A percentile compares a stretch with the other conserved stretches of the same genome.
These are phyloP conservation scores for Cyclophora albipunctata DNA, from an alignment of 2,888 invertebrate species.

Conservation along the genomic window DNA sequence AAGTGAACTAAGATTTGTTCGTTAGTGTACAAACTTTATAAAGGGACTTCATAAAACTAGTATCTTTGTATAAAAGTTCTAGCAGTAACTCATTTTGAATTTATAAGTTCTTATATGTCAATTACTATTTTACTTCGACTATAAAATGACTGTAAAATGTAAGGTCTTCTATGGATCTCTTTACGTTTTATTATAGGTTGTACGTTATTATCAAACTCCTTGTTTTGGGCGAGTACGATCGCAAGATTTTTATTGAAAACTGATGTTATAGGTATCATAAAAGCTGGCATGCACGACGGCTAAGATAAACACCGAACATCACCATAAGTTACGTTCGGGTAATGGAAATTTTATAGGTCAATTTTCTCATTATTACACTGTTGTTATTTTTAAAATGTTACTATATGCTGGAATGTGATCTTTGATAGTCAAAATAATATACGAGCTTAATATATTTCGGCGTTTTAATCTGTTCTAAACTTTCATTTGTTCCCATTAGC, in stretches of 20 bases:
- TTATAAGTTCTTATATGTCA: constrained; percentile 4
- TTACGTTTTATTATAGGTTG: constrained; percentile 37
- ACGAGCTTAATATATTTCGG: constrained; percentile 3
- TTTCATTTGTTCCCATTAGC: constrained; percentile 16
- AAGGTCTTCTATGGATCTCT: constrained; percentile 35
- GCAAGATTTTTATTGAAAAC: constrained; percentile 50
- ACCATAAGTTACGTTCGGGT: constrained; percentile 34
- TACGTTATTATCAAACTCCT: constrained; percentile 40
- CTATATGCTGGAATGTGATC: too few species aligned
- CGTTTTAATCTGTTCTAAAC: constrained; percentile 17
- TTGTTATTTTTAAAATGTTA: constrained; percentile 29
- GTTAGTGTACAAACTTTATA: constrained; percentile 12
- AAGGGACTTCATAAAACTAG: constrained; percentile 3
- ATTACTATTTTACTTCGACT: constrained; percentile 4
- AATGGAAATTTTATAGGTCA: constrained; percentile 49
- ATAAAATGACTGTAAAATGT: constrained; percentile 16
- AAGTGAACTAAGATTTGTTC: constrained; percentile 24
- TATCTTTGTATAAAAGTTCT: not conserved
- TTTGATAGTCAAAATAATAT: too few species aligned
- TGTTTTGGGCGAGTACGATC: constrained; percentile 42
- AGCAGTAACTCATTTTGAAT: not conserved
- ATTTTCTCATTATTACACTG: constrained; percentile 42
- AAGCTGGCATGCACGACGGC: constrained; percentile 42
- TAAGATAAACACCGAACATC: constrained; percentile 40
- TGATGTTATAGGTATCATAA: constrained; percentile 52